Base-by-base conservation (phyloP, 2,888 invertebrate species). In the Bruchidius siliquastri region DNA sequence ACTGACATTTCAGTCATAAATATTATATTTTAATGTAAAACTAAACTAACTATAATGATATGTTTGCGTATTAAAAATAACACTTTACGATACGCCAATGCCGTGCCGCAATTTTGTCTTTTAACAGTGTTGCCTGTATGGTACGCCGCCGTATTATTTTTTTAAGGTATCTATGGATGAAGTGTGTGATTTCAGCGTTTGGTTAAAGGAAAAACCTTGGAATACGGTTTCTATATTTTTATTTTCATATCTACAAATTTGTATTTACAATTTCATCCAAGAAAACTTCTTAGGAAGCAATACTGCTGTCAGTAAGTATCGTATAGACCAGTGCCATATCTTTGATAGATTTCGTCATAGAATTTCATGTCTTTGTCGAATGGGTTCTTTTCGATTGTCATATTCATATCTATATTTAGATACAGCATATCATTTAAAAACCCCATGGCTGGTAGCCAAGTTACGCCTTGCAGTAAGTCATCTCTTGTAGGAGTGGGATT, bases 351-450 rank as follows among this genome's bases (percentile, higher is more conserved):
- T 1, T 30, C 71, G 67, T 79, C 76, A 68, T 80, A 80, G 74
- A 80, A 80, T 32, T 73, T 71, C 79, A 79, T 79, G 68, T 76
- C 76, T 0, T 75, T 72, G 20, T 78, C 69, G 72, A 77, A 76
- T 13, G 80, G 79, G 66, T 77, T 74, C 10, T 32, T 26, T 20
- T 21, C 22, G n/a, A 77, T 22, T 21, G 22, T 21, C 68, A 76
- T 71, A 22, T 74, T 21, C 20, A 49, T n/a, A 10, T 32, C 22
- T 30, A 78, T 76, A 18, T 78, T 71, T 21, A 78, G 22, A 67
- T 72, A 77, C 2, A 49, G 21, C 21, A 78, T 69, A 22, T 72
- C 71, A 0, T 69, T 71, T 0, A 72, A 26, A 67, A 73, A 18
- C 21, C 70, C n/a, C 10, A 68, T 67, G 67, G 73, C 68, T 10